Percentiles rank a stretch among this genome's conserved stretches.
Evolutionary conservation across 2,797 vertebrate species (phyloP).

Genomic region (Synanceia verrucosa): DNA sequence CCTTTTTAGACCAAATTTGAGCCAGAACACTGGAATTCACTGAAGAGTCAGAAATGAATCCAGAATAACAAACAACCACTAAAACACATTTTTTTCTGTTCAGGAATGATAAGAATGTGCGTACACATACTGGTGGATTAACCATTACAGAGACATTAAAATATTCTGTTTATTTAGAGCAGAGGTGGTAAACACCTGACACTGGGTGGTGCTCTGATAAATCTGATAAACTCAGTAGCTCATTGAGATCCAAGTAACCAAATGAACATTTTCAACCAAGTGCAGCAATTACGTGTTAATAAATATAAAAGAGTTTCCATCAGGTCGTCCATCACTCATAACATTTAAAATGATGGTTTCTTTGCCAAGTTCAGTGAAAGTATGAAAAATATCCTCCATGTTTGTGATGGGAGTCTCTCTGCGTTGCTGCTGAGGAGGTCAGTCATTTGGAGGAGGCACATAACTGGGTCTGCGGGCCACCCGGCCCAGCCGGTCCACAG

Average conservation of each 20-base stretch:
- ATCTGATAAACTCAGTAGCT: too few species aligned
- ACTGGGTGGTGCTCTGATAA: too few species aligned
- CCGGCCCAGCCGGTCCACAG: constrained; percentile 90
- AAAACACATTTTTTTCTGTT: too few species aligned
- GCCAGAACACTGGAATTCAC: too few species aligned
- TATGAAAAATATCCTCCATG: not conserved
- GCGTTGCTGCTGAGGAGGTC: not conserved
- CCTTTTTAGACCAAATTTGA: too few species aligned
- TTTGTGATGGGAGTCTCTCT: constrained; percentile 19
- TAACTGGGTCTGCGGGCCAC: constrained; percentile 79
- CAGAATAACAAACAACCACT: too few species aligned
- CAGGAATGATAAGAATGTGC: too few species aligned
- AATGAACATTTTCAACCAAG: constrained; percentile 4
- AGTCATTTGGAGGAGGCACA: constrained; percentile 37
- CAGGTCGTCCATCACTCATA: constrained; percentile 13
- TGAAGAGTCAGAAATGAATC: too few species aligned
- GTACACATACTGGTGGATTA: too few species aligned
- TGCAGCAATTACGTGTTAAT: constrained; percentile 16
- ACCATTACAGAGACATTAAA: too few species aligned
- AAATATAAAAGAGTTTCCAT: constrained; percentile 19
- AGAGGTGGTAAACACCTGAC: too few species aligned
- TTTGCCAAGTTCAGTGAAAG: constrained; percentile 24
- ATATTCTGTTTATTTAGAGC: too few species aligned
- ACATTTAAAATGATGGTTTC: constrained; percentile 11
- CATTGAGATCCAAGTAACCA: constrained; percentile 21